phyloP scores from a whole-genome alignment of 2,797 vertebrate genomes.

The Micrastur ruficollis region DNA sequence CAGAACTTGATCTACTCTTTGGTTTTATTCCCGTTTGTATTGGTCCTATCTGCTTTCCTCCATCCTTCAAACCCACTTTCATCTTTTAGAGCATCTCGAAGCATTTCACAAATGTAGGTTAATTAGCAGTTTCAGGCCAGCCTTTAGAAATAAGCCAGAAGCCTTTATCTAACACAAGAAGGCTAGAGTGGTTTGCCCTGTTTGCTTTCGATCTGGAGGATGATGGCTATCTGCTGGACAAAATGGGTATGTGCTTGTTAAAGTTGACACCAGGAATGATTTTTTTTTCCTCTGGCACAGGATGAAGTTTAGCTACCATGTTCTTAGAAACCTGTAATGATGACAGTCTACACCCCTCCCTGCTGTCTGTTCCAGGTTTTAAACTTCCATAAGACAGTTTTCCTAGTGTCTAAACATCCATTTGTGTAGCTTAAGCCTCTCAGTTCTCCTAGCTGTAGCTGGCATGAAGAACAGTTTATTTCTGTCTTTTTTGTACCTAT shows the following conservation, averaged over 20 bases:
- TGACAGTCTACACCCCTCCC: neutral
- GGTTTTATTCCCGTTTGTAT: neutral
- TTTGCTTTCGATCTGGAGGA: neutral
- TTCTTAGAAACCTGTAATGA: neutral
- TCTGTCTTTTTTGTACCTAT: rapidly evolving
- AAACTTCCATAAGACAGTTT: neutral
- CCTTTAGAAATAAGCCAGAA: neutral
- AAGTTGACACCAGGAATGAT: neutral
- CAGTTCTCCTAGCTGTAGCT: neutral
- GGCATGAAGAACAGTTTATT: neutral
- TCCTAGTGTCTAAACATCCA: neutral
- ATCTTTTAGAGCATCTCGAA: neutral
- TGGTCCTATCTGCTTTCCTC: neutral
- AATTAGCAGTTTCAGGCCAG: neutral
- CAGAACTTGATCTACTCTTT: neutral
- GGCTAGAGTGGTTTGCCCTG: neutral
- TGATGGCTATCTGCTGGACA: neutral
- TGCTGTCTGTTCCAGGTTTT: neutral
- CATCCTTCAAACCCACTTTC: neutral
- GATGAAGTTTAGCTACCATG: neutral
- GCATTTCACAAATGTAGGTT: neutral
- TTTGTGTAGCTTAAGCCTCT: neutral
- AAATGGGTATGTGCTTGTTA: neutral
- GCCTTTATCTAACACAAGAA: neutral
- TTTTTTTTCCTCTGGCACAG: neutral